Evolutionary conservation across 2,797 vertebrate genomes (phyloP), one percentile per base, ranked within the genome.

Genomic region (Malacoraja senta): DNA sequence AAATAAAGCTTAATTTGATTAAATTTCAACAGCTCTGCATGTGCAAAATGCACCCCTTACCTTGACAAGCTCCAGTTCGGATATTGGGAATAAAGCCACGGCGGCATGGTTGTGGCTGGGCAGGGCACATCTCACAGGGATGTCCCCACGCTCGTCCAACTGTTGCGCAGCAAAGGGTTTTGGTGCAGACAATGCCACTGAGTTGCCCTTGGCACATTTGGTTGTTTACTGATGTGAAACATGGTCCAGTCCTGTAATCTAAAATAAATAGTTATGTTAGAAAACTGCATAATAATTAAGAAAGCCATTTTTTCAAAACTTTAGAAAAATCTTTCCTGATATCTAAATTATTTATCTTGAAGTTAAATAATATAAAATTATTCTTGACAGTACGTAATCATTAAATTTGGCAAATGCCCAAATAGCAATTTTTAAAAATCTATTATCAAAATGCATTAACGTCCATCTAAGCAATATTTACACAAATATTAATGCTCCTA

Each of bases 151-250:
- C 99, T 94, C 99, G 96, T 92, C 99, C 99, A 1, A 99, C 98
- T 0, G 99, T 99, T 74, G 98, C 98, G 84, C 99, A 99, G 96
- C 99, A 99, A 93, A 99, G 95, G 0, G 98, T 98, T 96, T 99
- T 99, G 17, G 99, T 99, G 96, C 99, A 99, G 93, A 99, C 98
- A 26, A 99, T 99, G 93, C 99, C 99, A 0, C 97, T 98, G 95
- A 99, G 96, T 96, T 99, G 98, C 58, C 98, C 98, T 94, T 99
- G 99, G 96, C 99, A 99, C 99, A 99, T 99, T 97, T 99, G 98
- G 96, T 99, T 99, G 95, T 97, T 98, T 94, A 99, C 96, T n/a
- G 98, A 97, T 65, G 98, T 97, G 80, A 99, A 99, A 95, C 99
- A 99, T 0, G 99, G 99, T 29, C 99, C 99, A 0, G 99, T 99